Conservation (phyloP, 2,113 vertebrate genomes). For the Pipa parva region DNA sequence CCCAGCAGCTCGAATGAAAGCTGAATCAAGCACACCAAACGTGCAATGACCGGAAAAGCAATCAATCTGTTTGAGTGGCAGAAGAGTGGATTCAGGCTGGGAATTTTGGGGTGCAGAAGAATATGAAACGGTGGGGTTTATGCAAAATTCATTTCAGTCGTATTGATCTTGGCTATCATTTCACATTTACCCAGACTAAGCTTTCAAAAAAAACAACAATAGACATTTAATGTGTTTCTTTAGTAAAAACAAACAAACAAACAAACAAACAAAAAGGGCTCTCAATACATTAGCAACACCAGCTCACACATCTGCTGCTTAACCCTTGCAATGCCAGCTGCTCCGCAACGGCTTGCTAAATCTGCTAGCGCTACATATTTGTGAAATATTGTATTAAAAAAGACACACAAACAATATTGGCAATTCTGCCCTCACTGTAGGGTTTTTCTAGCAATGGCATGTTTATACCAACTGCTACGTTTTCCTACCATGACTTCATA, state of each 20-base stretch:
- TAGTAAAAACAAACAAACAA: too few relatives aligned
- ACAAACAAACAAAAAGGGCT: too few relatives aligned
- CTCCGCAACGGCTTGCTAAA: background rate
- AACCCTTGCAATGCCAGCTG: background rate
- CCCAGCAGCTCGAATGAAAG: constrained; percentile 39
- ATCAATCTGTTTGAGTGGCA: constrained; percentile 33
- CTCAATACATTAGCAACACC: too few relatives aligned
- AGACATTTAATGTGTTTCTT: too few relatives aligned
- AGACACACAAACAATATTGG: background rate
- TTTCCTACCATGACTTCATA: constrained; percentile 40
- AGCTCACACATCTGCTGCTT: too few relatives aligned
- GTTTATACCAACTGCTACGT: constrained; percentile 1
- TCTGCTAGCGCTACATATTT: too few relatives aligned
- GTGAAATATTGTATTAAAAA: background rate
- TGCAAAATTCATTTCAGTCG: background rate
- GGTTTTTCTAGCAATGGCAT: background rate
- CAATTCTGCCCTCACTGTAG: background rate
- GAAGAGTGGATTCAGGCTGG: constrained; percentile 9
- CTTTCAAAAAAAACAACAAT: too few relatives aligned
- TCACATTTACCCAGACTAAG: too few relatives aligned
- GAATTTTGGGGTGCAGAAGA: constrained; percentile 6
- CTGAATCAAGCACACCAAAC: constrained; percentile 39
- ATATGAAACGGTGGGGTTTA: background rate
- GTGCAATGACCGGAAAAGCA: constrained; percentile 42
- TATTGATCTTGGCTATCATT: too few relatives aligned